A percentile compares a stretch with the other conserved stretches of the same genome.
phyloP scores from a whole-genome alignment of 92 coral and sea anemone species.

The Actinernus sp. region DNA sequence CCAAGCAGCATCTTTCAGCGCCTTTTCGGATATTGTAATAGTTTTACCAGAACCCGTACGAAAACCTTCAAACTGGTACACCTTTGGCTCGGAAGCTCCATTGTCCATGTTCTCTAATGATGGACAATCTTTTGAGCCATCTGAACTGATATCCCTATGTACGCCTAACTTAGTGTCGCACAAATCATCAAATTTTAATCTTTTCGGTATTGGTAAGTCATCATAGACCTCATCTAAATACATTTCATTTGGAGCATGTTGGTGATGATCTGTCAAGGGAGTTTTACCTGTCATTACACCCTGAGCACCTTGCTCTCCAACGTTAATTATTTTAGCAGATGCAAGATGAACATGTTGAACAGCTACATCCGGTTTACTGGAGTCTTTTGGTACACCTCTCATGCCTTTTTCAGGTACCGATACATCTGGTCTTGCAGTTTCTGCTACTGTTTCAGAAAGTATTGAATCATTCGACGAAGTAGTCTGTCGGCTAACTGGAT shows the following conservation, averaged over 20 bases:
- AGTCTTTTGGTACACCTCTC: not conserved
- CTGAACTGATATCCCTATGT: too few relatives aligned
- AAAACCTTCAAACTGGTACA: constrained; percentile 14
- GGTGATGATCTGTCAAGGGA: too few relatives aligned
- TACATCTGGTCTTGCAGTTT: not conserved
- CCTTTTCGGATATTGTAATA: constrained; percentile 22
- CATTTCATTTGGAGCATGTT: too few relatives aligned
- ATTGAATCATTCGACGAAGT: too few relatives aligned
- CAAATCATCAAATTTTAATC: not conserved
- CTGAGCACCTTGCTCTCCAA: too few relatives aligned
- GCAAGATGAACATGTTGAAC: too few relatives aligned
- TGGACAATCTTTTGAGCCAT: not conserved
- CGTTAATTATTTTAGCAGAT: too few relatives aligned
- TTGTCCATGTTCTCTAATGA: not conserved
- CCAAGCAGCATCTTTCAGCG: constrained; percentile 29
- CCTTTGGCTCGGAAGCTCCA: not conserved
- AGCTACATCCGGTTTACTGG: too few relatives aligned
- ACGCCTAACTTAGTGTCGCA: not conserved
- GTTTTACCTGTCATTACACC: too few relatives aligned
- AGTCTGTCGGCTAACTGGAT: constrained; percentile 40
- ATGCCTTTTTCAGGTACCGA: not conserved
- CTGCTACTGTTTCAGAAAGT: not conserved
- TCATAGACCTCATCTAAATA: too few relatives aligned
- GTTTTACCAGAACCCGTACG: constrained; percentile 50
- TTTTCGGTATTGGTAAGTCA: too few relatives aligned